Base-by-base conservation (phyloP, 2,113 vertebrate genomes). In the Zapus hudsonius region DNA sequence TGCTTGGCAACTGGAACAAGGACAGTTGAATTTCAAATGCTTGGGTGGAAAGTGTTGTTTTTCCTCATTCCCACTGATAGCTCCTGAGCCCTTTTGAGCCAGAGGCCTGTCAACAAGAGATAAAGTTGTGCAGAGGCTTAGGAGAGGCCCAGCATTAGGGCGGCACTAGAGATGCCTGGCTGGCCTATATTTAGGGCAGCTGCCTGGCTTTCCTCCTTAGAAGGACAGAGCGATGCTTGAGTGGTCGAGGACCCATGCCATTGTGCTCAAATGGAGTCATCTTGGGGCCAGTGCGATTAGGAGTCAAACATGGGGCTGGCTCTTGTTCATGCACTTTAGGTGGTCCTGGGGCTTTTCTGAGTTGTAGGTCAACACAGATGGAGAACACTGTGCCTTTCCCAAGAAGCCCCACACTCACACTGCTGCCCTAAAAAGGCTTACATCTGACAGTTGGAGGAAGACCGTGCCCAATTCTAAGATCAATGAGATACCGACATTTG, bases 41-140 rank as follows among this genome's bases (percentile, higher is more conserved):
- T 84, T 82, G 61, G 16, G 19, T 36, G 13, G 74, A n/a, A 81
- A 89, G 84, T n/a, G n/a, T 52, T 36, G 15, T n/a, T 69, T 93
- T 88, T 42, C 47, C 59, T 90, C 59, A 57, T 73, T 73, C 20
- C 47, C 22, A 27, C 78, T 81, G 42, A 29, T 93, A 88, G 93
- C 36, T 82, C 40, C 42, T 42, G 75, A 36, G 31, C 22, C 36
- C 22, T 61, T 84, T 85, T 47, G 13, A 59, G 19, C 69, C 40
- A 61, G 86, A 40, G 47, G 38, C 59, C 85, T 89, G 74, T 91
- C 40, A 87, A 38, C 23, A 83, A 89, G 63, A 73, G 76, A 87
- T 73, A 47, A 70, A n/a, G 22, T 8, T 72, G 73, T 23, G 23
- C 36, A 57, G 22, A 75, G 42, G 44, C 33, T 76, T n/a, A 42